Evolutionary conservation across 2,888 invertebrate species (phyloP).

Genomic region (Eupithecia centaureata): DNA sequence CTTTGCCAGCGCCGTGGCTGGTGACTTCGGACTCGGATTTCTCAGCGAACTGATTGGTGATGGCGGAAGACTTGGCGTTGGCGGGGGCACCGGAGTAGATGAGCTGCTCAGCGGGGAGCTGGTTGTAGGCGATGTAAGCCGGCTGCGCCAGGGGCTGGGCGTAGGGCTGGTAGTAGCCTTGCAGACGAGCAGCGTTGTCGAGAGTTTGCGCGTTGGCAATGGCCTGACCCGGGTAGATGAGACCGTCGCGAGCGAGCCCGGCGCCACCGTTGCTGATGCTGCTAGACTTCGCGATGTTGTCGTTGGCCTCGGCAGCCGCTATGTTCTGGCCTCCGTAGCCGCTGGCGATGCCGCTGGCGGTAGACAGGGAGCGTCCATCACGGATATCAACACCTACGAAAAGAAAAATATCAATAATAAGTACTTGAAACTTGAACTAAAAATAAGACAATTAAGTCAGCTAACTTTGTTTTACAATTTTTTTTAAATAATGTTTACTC

Average conservation of each 20-base stretch:
- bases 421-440: neutral
- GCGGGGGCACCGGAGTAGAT: conserved; percentile 47
- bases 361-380: conserved; percentile 66
- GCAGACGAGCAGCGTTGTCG: conserved; percentile 40
- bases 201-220: conserved; percentile 57
- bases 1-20: conserved; percentile 60
- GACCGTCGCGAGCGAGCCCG: conserved; percentile 49
- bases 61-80: conserved; percentile 63
- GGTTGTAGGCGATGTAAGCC: conserved; percentile 68
- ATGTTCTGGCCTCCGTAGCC: conserved; percentile 53
- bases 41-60: conserved; percentile 57
- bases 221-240: conserved; percentile 59
- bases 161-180: conserved; percentile 61
- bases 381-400: conserved; percentile 53
- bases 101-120: conserved; percentile 50
- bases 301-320: conserved; percentile 61
- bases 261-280: conserved; percentile 52
- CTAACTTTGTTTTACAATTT: neutral
- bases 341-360: conserved; percentile 62
- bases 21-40: conserved; percentile 59
- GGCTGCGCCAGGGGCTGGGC: conserved; percentile 65
- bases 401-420: neutral
- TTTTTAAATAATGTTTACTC: too few relatives aligned
- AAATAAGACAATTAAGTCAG: neutral
- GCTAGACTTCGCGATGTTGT: conserved; percentile 57